Base-by-base conservation (phyloP, 2,113 vertebrate species). In the Trematomus loennbergii region DNA sequence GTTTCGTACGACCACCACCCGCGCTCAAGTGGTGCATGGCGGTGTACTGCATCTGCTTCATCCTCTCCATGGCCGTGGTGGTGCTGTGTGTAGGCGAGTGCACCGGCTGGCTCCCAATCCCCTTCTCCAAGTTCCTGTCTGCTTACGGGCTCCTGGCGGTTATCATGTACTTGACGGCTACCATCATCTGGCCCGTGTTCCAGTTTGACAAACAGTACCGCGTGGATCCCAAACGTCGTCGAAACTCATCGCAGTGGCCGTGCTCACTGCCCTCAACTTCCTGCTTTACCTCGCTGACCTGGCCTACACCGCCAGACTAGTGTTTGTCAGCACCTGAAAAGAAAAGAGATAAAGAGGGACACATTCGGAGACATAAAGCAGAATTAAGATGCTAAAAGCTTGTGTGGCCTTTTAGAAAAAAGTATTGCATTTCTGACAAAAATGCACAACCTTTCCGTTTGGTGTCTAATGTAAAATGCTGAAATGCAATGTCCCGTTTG, bases 1-100 rank as follows among this genome's bases (percentile, higher is more conserved):
- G 0, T 73, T 20, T 85, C 43, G 0, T 97, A 97, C 33, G 25
- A 93, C 9, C 0, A 0, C 0, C 72, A 89, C 1, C 92, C 0
- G 96, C 86, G 0, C 67, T 97, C 33, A 89, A 94, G 87, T 97
- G 96, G 96, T 97, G 96, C 53, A 91, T 97, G 92, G 94, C 96
- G 0, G 96, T 97, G 1, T 97, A 96, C 57, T 94, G 96, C 87
- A 96, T 97, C 89, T 97, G 96, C 86, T 97, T 97, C 94, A 96
- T 97, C 86, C 84, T 97, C 16, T 96, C 96, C 0, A 93, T 95
- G 2, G 91, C 92, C 9, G 92, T 96, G 69, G 95, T 97, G 83
- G 89, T 97, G 74, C 86, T 97, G 66, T 96, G 91, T 66, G 91
- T 97, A 59, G 95, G 94, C 0, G 95, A 96, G 59, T 96, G 95